Evolutionary conservation across 2,797 vertebrate species (phyloP).

Genomic region (Salarias fasciatus): DNA sequence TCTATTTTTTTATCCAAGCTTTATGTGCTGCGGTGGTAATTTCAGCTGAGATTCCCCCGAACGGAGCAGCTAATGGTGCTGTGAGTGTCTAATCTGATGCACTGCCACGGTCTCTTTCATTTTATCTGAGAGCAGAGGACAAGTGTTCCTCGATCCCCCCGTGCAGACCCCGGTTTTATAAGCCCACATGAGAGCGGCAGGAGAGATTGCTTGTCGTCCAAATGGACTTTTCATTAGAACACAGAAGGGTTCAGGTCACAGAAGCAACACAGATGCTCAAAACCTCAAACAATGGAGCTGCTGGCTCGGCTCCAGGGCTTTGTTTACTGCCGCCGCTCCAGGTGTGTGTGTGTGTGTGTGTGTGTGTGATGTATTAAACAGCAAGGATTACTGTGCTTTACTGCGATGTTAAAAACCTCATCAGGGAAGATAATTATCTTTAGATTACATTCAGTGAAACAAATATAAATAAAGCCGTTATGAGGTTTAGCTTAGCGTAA

Average conservation of each 20-base stretch:
- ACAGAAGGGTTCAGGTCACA: slow-evolving; percentile 47
- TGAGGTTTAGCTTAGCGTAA: too few relatives aligned
- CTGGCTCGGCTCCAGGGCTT: slow-evolving; percentile 44
- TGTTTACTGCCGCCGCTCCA: slow-evolving; percentile 56
- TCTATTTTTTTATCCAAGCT: too few relatives aligned
- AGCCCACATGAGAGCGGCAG: slow-evolving; percentile 41
- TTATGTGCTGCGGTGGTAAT: slow-evolving; percentile 23
- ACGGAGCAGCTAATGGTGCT: slow-evolving; percentile 29
- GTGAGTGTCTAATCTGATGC: slow-evolving; percentile 54
- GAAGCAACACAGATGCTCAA: slow-evolving; percentile 57
- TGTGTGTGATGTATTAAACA: too few relatives aligned
- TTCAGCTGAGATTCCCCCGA: slow-evolving; percentile 39
- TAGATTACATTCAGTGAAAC: too few relatives aligned
- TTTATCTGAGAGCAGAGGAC: slow-evolving; percentile 35
- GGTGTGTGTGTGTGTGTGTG: slow-evolving; percentile 21
- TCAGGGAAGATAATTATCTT: too few relatives aligned
- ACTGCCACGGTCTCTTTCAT: slow-evolving; percentile 28
- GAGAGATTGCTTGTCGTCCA: slow-evolving; percentile 37
- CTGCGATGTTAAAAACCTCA: too few relatives aligned
- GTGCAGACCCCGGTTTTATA: slow-evolving; percentile 33
- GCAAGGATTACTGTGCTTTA: too few relatives aligned
- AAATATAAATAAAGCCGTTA: too few relatives aligned
- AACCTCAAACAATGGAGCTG: slow-evolving; percentile 58
- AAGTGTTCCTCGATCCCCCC: slow-evolving; percentile 25
- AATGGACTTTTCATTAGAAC: slow-evolving; percentile 72